Conservation (phyloP, 2,888 invertebrate species). For the Oithona nana region DNA sequence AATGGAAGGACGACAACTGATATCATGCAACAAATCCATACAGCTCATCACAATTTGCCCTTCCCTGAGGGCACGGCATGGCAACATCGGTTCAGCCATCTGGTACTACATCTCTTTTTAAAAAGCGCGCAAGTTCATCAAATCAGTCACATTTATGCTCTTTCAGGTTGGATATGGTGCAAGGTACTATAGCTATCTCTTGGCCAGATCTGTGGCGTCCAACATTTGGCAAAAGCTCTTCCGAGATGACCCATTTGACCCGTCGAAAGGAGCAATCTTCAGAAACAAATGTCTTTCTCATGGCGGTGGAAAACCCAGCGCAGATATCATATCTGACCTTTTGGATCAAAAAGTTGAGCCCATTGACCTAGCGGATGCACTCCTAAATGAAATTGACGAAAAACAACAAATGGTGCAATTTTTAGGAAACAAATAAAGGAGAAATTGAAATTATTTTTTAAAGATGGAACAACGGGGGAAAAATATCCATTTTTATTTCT, state of each 20-base stretch:
- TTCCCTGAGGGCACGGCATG: slow-evolving; percentile 9
- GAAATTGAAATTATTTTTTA: not conserved
- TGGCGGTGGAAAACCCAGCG: slow-evolving; percentile 70
- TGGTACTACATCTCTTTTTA: not conserved
- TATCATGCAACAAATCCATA: not conserved
- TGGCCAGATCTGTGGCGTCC: slow-evolving; percentile 78
- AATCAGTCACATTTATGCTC: not conserved
- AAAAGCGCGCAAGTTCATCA: not conserved
- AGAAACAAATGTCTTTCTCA: slow-evolving; percentile 55
- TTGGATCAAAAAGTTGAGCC: slow-evolving; percentile 56
- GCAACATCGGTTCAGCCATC: slow-evolving; percentile 10
- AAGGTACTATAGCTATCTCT: slow-evolving; percentile 92
- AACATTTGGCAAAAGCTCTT: slow-evolving; percentile 82
- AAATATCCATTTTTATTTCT: too few species aligned
- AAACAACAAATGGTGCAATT: too few species aligned
- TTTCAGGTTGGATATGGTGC: slow-evolving; percentile 66
- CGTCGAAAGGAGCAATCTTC: slow-evolving; percentile 47
- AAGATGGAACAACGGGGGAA: too few species aligned
- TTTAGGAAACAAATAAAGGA: too few species aligned
- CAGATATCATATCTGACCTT: slow-evolving; percentile 54
- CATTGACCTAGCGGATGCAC: slow-evolving; percentile 51
- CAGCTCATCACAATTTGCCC: not conserved
- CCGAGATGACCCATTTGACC: slow-evolving; percentile 49
- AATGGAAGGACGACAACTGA: not conserved
- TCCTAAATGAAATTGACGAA: slow-evolving; percentile 34